phyloP scores from a whole-genome alignment of 2,797 vertebrate species.

The Rhodeus uyekii region DNA sequence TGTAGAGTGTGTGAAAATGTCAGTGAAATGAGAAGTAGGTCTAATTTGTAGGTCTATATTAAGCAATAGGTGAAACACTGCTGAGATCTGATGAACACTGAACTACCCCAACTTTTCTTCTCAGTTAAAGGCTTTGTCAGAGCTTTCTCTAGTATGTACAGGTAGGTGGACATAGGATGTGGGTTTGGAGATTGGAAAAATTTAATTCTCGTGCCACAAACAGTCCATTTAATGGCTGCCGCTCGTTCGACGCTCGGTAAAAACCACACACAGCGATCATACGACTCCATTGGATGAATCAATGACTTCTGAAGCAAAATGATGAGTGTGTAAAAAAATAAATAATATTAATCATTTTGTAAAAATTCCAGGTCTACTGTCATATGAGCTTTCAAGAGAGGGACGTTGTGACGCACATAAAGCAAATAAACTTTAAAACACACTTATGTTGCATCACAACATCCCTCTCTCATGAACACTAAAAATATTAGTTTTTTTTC shows the following conservation, averaged over 20 bases:
- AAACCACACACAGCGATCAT: not conserved
- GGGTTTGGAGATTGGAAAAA: not conserved
- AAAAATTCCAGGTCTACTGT: not conserved
- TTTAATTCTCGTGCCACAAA: not conserved
- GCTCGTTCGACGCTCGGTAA: not conserved
- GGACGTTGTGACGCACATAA: not conserved
- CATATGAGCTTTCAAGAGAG: not conserved
- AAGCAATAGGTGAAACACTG: too few relatives aligned
- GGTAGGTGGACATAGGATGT: not conserved
- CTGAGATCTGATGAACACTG: not conserved
- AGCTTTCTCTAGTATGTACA: not conserved
- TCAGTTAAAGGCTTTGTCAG: not conserved
- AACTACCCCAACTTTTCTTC: not conserved
- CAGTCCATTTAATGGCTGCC: not conserved
- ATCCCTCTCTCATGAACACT: not conserved
- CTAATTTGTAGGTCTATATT: too few relatives aligned
- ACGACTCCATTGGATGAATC: not conserved
- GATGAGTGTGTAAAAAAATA: not conserved
- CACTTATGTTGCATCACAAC: not conserved
- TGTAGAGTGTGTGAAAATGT: not conserved
- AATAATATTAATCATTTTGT: not conserved
- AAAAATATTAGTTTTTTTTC: not conserved
- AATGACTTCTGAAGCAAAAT: not conserved
- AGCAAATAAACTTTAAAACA: not conserved
- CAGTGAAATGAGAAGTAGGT: not conserved